A percentile compares a stretch with the other conserved stretches of the same genome.
Evolutionary conservation across 2,888 invertebrate species (phyloP).

Genomic region (Melanophora roralis): DNA sequence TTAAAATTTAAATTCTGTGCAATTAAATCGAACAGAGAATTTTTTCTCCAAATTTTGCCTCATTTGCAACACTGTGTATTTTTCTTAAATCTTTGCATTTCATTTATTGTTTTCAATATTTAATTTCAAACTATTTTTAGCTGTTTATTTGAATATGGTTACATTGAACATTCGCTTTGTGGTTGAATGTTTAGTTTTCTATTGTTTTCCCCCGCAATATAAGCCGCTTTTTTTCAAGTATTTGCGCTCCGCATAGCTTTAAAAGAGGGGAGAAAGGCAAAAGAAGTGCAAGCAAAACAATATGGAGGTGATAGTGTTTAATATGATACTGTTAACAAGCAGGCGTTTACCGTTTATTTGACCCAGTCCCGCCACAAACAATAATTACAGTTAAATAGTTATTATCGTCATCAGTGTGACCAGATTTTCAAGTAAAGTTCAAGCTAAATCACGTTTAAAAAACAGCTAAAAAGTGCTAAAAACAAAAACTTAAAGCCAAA

Average conservation of each 20-base stretch:
- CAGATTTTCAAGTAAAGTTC: slow-evolving; percentile 36
- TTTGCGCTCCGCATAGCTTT: too few species aligned
- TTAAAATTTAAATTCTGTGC: too few species aligned
- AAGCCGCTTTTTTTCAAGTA: too few species aligned
- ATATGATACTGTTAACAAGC: slow-evolving; percentile 59
- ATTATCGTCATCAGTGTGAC: slow-evolving; percentile 6
- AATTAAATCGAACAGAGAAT: too few species aligned
- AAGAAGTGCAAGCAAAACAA: background rate
- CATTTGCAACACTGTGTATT: too few species aligned
- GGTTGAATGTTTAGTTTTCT: background rate
- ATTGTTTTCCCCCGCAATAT: background rate
- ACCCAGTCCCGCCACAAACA: slow-evolving; percentile 59
- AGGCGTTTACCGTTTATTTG: slow-evolving; percentile 66
- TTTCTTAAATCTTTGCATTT: too few species aligned
- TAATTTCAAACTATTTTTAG: slow-evolving; percentile 30
- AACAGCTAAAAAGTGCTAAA: too few species aligned
- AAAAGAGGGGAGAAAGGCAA: background rate
- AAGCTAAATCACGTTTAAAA: too few species aligned
- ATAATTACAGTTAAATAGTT: slow-evolving; percentile 52
- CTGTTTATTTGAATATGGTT: slow-evolving; percentile 47
- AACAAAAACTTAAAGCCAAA: too few species aligned
- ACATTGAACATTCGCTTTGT: slow-evolving; percentile 20
- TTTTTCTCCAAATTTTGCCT: too few species aligned
- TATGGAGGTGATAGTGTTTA: slow-evolving; percentile 25
- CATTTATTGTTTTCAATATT: slow-evolving; percentile 1